Evolutionary conservation across 2,888 invertebrate genomes (phyloP), one percentile per base, ranked within the genome.

Genomic region (Athalia cordata): DNA sequence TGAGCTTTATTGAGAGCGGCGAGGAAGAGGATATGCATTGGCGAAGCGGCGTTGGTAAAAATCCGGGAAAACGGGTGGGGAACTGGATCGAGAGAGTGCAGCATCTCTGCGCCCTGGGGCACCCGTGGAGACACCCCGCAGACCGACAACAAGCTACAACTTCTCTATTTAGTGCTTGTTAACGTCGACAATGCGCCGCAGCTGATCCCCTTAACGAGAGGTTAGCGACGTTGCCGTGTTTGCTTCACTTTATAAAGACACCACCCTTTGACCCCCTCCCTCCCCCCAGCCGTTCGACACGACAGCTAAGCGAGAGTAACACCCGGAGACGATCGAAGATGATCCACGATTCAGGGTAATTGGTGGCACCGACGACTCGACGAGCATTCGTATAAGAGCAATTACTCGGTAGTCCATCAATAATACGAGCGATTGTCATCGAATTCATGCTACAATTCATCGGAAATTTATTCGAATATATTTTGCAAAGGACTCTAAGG

Each of bases 131-230:
- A 75, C 75, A 75, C 75, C 75, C 75, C 75, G 75, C 75, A 43
- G 75, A 75, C 52, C 61, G 3, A 75, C 75, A 75, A 75, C 75
- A 75, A 75, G 62, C 75, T 75, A 75, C 75, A 62, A 75, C 75
- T 72, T 72, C 85, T 88, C 88, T 87, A 88, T 89, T 89, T 89
- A 87, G 86, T 85, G 87, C 89, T 89, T 86, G 89, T 89, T 89
- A 89, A 86, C 84, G 84, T 77, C 84, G 86, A 86, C 89, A 88
- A 87, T 87, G 83, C 83, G 84, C 82, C 82, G 85, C 87, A 86
- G 87, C 87, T 89, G 88, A 89, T 89, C 87, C 89, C 86, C 86
- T 85, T 85, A 85, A 85, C 85, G 85, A 85, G 85, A 77, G 82
- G 84, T 64, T 61, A 75, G 75, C 57, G 15, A 45, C 81, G 80